These are phyloP conservation scores for Empis stercorea DNA, from an alignment of 2,888 invertebrate genomes.

Conservation along the genomic window DNA sequence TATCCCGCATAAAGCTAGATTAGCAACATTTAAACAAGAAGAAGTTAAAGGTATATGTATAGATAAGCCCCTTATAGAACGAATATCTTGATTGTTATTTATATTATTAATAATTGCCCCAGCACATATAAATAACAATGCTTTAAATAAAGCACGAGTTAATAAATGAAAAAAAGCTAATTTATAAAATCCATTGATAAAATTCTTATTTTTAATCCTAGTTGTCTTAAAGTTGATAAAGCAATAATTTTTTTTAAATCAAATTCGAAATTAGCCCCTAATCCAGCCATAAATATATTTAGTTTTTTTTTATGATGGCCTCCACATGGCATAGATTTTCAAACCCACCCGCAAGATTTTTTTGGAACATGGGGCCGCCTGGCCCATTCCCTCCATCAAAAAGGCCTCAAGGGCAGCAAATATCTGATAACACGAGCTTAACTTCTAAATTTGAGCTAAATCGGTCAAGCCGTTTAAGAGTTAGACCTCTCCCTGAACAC, in stretches of 20 bases:
- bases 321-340: no score
- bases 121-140: constrained; percentile 59
- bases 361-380: no score
- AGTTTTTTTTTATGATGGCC: no score
- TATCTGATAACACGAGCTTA: no score
- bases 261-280: constrained; percentile 49
- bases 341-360: no score
- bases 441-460: no score
- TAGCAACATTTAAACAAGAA: constrained; percentile 44
- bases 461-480: no score
- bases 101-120: constrained; percentile 55
- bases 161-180: constrained; percentile 60
- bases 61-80: no score
- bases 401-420: no score
- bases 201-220: constrained; percentile 58
- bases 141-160: constrained; percentile 63
- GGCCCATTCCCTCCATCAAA: no score
- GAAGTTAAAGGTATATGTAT: constrained; percentile 47
- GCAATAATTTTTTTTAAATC: constrained; percentile 68
- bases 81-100: constrained; percentile 48
- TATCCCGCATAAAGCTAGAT: constrained; percentile 48
- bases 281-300: constrained; percentile 47
- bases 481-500: no score
- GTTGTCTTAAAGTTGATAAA: constrained; percentile 62
- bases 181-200: constrained; percentile 41